phyloP scores from a whole-genome alignment of 2,113 vertebrate genomes.

The Stegastes partitus region DNA sequence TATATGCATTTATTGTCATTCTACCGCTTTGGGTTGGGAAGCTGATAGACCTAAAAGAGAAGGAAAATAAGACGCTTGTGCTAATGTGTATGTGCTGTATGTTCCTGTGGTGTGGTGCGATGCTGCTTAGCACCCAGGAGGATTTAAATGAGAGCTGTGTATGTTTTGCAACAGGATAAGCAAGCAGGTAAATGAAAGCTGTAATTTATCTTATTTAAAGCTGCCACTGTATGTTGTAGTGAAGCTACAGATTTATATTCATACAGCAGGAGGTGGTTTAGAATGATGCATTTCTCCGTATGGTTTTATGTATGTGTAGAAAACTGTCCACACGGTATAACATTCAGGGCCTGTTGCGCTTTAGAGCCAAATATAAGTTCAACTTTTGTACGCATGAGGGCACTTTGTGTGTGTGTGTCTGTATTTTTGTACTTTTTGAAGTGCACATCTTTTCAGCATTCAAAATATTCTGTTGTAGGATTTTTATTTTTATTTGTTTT shows the following conservation, averaged over 20 bases:
- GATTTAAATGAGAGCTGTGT: conserved; percentile 21
- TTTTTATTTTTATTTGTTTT: not conserved
- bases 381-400: conserved; percentile 77
- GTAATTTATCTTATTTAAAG: conserved; percentile 22
- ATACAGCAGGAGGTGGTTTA: conserved; percentile 21
- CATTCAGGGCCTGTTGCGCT: conserved; percentile 55
- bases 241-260: conserved; percentile 15
- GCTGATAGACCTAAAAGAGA: conserved; percentile 15
- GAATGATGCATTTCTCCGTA: conserved; percentile 27
- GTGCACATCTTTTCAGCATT: conserved; percentile 65
- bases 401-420: conserved; percentile 68
- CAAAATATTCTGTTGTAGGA: conserved; percentile 8
- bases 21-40: conserved; percentile 40
- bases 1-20: conserved; percentile 42
- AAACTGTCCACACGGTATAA: conserved; percentile 19
- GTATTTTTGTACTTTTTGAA: conserved; percentile 79
- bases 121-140: conserved; percentile 13
- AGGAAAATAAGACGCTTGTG: conserved; percentile 38
- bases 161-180: conserved; percentile 38
- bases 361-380: conserved; percentile 37
- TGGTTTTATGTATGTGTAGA: conserved; percentile 36
- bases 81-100: conserved; percentile 23
- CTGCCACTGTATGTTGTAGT: conserved; percentile 26
- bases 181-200: not conserved
- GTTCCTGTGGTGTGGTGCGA: too few species aligned